Conservation (phyloP, 2,888 invertebrate species). For the Eutolmus rufibarbis region DNA sequence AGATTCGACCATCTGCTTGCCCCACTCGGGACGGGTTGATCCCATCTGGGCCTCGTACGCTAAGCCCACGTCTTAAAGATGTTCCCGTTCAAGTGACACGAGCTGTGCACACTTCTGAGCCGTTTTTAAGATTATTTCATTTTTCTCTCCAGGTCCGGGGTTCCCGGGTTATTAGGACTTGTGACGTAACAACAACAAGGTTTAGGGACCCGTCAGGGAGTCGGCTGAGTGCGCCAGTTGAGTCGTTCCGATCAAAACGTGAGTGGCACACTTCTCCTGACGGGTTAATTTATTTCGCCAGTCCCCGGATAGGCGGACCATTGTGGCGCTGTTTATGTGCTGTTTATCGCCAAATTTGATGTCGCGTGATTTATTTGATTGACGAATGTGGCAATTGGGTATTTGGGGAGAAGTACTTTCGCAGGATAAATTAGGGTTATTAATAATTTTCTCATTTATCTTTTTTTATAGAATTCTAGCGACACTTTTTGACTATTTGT, state of each 20-base stretch:
- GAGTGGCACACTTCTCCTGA: conserved; percentile 30
- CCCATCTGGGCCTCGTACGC: conserved; percentile 13
- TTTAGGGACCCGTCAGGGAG: not conserved
- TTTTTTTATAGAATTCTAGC: not conserved
- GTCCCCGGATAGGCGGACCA: not conserved
- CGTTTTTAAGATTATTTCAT: conserved; percentile 35
- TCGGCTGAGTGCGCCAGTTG: not conserved
- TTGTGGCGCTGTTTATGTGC: not conserved
- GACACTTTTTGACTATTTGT: too few species aligned
- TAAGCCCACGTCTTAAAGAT: conserved; percentile 26
- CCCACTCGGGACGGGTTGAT: not conserved
- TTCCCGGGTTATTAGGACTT: conserved; percentile 15
- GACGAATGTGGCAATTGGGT: not conserved
- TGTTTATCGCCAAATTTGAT: not conserved
- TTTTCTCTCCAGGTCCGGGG: not conserved
- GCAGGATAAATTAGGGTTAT: not conserved
- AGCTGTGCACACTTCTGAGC: conserved; percentile 44
- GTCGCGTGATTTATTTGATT: not conserved
- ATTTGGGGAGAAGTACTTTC: not conserved
- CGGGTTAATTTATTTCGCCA: conserved; percentile 22
- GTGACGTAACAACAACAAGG: conserved; percentile 15
- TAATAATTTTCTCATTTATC: not conserved
- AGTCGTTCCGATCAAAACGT: not conserved
- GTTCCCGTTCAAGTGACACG: conserved; percentile 40
- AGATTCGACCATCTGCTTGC: conserved; percentile 23